Evolutionary conservation across 2,113 vertebrate genomes (phyloP).

Genomic region (Chitala chitala): DNA sequence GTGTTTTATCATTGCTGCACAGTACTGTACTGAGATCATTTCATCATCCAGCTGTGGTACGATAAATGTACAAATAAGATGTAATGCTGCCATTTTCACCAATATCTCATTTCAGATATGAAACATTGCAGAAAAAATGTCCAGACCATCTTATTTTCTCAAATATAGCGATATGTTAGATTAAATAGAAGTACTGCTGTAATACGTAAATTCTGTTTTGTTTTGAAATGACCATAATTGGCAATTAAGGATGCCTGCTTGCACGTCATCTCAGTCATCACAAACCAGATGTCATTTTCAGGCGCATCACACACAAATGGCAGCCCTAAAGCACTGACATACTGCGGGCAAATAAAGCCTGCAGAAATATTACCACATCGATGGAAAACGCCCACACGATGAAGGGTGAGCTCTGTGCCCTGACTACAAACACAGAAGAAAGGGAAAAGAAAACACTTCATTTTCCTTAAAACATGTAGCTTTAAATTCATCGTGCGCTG

Average conservation of each 20-base stretch:
- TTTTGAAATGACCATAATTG: no score
- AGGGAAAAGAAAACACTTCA: neutral
- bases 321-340: constrained; percentile 6
- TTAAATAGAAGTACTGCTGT: no score
- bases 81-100: no score
- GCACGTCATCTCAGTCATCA: neutral
- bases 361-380: neutral
- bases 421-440: neutral
- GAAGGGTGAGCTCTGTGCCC: neutral
- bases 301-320: neutral
- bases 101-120: no score
- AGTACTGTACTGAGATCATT: no score
- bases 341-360: constrained; percentile 7
- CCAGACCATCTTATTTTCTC: no score
- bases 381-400: constrained; percentile 4
- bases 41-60: no score
- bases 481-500: constrained; percentile 3
- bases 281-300: neutral
- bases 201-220: no score
- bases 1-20: no score
- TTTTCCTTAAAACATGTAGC: constrained; percentile 10
- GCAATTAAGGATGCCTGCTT: neutral
- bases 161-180: no score
- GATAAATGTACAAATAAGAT: no score
- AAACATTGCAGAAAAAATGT: neutral